A percentile compares a stretch with the other conserved stretches of the same genome.
phyloP scores from a whole-genome alignment of 2,888 invertebrate genomes.

The Fabriciana adippe region DNA sequence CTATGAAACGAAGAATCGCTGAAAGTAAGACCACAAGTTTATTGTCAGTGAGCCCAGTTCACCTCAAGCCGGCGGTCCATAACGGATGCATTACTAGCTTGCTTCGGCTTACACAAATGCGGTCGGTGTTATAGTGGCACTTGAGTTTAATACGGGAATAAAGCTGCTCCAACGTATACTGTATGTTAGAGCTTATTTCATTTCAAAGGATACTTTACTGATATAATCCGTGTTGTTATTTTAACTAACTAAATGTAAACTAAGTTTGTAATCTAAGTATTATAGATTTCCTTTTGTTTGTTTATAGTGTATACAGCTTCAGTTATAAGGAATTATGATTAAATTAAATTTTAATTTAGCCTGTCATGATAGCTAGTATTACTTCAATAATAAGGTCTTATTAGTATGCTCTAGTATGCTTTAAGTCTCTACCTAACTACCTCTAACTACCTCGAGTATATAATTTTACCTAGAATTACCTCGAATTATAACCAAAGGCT shows the following conservation, averaged over 20 bases:
- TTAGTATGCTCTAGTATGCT: no score
- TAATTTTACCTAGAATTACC: no score
- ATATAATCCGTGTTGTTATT: conserved; percentile 16
- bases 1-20: conserved; percentile 11
- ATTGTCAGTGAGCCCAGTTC: conserved; percentile 37
- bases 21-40: conserved; percentile 18
- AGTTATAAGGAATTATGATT: no score
- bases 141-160: conserved; percentile 46
- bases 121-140: conserved; percentile 56
- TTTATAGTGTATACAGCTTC: no score
- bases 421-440: no score
- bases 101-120: conserved; percentile 54
- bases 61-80: conserved; percentile 44
- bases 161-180: conserved; percentile 35
- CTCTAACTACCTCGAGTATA: no score
- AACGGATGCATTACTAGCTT: conserved; percentile 46
- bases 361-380: no score
- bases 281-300: background rate
- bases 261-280: background rate
- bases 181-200: conserved; percentile 37
- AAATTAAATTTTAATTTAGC: no score
- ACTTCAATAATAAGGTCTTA: no score
- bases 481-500: no score
- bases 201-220: conserved; percentile 30
- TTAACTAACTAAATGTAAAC: conserved; percentile 1